Evolutionary conservation across 2,113 vertebrate genomes (phyloP).

Genomic region (Microcebus jonahi): DNA sequence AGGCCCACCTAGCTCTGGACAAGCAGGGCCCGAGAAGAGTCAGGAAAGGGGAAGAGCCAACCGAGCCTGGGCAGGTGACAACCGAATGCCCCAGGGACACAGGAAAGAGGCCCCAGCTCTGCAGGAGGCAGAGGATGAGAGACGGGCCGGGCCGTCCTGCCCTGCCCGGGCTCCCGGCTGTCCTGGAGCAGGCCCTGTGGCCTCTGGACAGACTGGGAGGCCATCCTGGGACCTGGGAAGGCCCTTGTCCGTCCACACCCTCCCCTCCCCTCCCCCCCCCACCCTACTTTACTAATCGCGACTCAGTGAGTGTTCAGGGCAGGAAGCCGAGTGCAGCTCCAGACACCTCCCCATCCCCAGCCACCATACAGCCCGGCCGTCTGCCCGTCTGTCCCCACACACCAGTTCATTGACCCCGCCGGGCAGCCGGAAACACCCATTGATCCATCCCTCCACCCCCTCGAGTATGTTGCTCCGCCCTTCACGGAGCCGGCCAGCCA

Average conservation of each 20-base stretch:
- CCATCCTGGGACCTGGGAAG: not conserved
- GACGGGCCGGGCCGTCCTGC: not conserved
- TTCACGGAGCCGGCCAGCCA: not conserved
- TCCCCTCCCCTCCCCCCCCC: fast-evolving
- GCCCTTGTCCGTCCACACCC: fast-evolving
- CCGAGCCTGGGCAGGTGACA: not conserved
- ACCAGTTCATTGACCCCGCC: too few relatives aligned
- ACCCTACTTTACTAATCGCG: fast-evolving
- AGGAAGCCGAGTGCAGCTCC: not conserved
- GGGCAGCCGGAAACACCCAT: not conserved
- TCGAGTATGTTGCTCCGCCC: fast-evolving
- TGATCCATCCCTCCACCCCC: not conserved
- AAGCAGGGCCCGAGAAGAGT: not conserved
- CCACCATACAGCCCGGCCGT: not conserved
- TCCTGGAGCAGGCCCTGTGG: not conserved
- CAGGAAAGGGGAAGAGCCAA: not conserved
- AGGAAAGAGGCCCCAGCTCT: not conserved
- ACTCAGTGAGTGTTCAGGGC: fast-evolving
- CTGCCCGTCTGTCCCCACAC: not conserved
- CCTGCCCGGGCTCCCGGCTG: not conserved
- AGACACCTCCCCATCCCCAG: fast-evolving
- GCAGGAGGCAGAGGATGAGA: not conserved
- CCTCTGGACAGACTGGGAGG: not conserved
- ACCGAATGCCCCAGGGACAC: too few relatives aligned
- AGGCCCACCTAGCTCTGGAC: not conserved